Base-by-base conservation (phyloP, 2,888 invertebrate genomes). In the Noctua comes region DNA sequence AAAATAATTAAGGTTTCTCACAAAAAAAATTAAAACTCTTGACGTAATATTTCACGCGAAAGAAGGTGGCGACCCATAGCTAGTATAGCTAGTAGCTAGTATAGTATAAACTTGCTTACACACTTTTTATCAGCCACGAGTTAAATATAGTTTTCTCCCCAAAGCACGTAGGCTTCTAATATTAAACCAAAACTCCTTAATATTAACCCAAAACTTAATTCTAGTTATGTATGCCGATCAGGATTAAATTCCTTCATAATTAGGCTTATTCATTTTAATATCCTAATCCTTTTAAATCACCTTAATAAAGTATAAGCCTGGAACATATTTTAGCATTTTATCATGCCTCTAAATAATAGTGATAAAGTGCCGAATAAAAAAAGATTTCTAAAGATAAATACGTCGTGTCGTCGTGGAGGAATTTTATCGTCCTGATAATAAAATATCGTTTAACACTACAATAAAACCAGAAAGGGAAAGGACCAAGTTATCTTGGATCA, bases 361-460 rank as follows among this genome's bases (percentile, higher is more conserved):
- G 96, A 96, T 95, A 95, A 94, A 95, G 92, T 91, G 91, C 87
- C 91, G 91, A 94, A 95, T 94, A 94, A 96, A 96, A 88, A 94
- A 95, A 94, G 93, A 94, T 95, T 90, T 91, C 90, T 83, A 88
- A 88, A 94, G 95, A 96, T 95, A 95, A 94, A 94, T 92, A 79
- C 65, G 85, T 88, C 88, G 91, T 90, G 91, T 91, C 89, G 80
- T 84, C 85, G 90, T 88, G 90, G 90, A 90, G 91, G 92, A 88
- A 91, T 94, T 94, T 95, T 95, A 95, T 95, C 94, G 91, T 88
- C 85, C 83, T 90, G 93, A 94, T 95, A 94, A 95, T 95, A 95
- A 95, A 95, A 94, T 95, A 96, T 95, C 93, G 93, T 93, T 95
- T 95, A 93, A 93, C 94, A 93, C 93, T 89, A 92, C 91, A 93